Conservation (phyloP, 2,888 invertebrate species). For the Pseudococcus longispinus region DNA sequence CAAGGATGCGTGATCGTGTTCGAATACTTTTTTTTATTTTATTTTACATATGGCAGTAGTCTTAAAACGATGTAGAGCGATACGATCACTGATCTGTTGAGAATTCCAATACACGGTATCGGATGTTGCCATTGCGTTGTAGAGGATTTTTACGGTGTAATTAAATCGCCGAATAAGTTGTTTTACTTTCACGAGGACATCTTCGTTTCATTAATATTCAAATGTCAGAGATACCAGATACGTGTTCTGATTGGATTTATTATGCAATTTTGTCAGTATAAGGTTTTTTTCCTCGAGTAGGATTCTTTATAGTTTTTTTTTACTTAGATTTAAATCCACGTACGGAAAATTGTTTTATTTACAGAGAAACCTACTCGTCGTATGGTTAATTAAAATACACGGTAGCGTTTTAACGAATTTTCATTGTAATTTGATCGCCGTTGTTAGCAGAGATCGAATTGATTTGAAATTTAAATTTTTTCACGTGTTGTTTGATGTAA, state of each 20-base stretch:
- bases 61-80: neutral
- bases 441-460: neutral
- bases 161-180: slow-evolving; percentile 43
- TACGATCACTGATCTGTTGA: neutral
- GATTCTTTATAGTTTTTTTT: neutral
- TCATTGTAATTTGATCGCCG: slow-evolving; percentile 30
- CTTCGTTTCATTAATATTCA: slow-evolving; percentile 42
- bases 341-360: neutral
- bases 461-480: slow-evolving; percentile 40
- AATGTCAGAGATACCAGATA: slow-evolving; percentile 19
- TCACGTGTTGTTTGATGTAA: neutral
- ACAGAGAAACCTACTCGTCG: neutral
- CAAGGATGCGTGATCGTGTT: slow-evolving; percentile 21
- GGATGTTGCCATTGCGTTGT: neutral
- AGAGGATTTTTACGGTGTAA: slow-evolving; percentile 20
- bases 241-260: slow-evolving; percentile 9
- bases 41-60: neutral
- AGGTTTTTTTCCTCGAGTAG: neutral
- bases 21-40: neutral
- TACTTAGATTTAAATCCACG: neutral
- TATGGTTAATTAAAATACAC: slow-evolving; percentile 5
- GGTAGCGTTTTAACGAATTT: slow-evolving; percentile 38
- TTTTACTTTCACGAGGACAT: slow-evolving; percentile 40
- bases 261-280: neutral
- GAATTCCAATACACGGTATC: neutral